A percentile compares a stretch with the other conserved stretches of the same genome.
phyloP scores from a whole-genome alignment of 2,888 invertebrate genomes.

The Hyles lineata region DNA sequence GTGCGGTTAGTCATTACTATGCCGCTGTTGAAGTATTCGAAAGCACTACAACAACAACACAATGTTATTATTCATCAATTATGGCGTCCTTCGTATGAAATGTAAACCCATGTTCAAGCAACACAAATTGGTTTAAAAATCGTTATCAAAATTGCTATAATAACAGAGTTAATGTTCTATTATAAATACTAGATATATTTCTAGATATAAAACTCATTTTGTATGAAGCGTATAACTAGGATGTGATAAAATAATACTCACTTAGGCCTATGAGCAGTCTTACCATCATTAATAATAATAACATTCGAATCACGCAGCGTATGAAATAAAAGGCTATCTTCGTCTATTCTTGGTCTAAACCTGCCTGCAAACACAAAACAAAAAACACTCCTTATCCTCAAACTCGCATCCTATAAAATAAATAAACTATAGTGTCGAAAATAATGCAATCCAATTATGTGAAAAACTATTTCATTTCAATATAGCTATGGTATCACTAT shows the following conservation, averaged over 20 bases:
- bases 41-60: conserved; percentile 86
- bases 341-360: conserved; percentile 68
- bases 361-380: conserved; percentile 62
- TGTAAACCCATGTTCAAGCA: background rate
- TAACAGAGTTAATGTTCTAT: too few relatives aligned
- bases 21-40: conserved; percentile 97
- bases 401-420: background rate
- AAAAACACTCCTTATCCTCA: conserved; percentile 39
- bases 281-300: conserved; percentile 94
- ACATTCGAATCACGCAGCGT: conserved; percentile 96
- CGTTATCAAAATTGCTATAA: too few relatives aligned
- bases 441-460: background rate
- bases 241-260: conserved; percentile 73
- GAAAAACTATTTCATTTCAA: background rate
- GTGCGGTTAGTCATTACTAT: conserved; percentile 95
- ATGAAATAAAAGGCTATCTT: conserved; percentile 94
- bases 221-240: conserved; percentile 18
- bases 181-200: background rate
- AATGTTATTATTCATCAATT: background rate
- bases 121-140: background rate
- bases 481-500: background rate
- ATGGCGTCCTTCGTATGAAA: background rate
- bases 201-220: background rate
- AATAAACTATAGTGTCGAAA: background rate
- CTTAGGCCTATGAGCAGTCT: conserved; percentile 97